phyloP scores from a whole-genome alignment of 2,797 vertebrate species.

The Micrastur ruficollis region DNA sequence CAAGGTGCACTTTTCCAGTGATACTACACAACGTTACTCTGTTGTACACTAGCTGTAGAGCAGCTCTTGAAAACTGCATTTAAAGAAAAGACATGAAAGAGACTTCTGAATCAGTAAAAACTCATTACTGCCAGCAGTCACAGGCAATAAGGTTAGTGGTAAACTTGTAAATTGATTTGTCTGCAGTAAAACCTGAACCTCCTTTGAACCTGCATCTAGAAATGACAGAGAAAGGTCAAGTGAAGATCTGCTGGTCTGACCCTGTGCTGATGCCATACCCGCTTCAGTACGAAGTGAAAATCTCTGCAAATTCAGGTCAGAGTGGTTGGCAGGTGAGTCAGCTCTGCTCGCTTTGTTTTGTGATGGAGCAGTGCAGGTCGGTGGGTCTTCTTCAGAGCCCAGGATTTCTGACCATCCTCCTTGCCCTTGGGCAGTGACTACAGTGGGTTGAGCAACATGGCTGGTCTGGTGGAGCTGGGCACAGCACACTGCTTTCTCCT shows the following conservation, averaged over 20 bases:
- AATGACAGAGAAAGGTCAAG: conserved; percentile 78
- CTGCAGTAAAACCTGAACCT: conserved; percentile 82
- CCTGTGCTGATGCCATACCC: conserved; percentile 8
- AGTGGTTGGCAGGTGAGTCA: conserved; percentile 65
- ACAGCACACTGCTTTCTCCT: neutral
- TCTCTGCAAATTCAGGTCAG: conserved; percentile 65
- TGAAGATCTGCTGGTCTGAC: conserved; percentile 82
- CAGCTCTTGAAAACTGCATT: neutral
- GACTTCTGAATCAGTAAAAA: neutral
- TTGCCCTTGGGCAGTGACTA: neutral
- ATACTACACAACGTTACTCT: neutral
- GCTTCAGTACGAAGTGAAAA: conserved; percentile 83
- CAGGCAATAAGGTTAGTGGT: neutral
- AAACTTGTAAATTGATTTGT: neutral
- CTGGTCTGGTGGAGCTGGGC: neutral
- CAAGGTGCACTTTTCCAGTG: neutral
- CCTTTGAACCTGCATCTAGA: conserved; percentile 80
- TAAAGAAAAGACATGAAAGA: neutral
- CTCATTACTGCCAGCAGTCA: neutral
- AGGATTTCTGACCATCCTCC: neutral
- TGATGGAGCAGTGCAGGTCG: fast-evolving
- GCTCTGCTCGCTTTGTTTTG: neutral
- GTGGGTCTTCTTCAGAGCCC: neutral
- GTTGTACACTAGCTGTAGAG: neutral
- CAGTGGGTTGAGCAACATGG: neutral